phyloP scores from a whole-genome alignment of 2,797 vertebrate genomes.

The Loris lydekkerianus region DNA sequence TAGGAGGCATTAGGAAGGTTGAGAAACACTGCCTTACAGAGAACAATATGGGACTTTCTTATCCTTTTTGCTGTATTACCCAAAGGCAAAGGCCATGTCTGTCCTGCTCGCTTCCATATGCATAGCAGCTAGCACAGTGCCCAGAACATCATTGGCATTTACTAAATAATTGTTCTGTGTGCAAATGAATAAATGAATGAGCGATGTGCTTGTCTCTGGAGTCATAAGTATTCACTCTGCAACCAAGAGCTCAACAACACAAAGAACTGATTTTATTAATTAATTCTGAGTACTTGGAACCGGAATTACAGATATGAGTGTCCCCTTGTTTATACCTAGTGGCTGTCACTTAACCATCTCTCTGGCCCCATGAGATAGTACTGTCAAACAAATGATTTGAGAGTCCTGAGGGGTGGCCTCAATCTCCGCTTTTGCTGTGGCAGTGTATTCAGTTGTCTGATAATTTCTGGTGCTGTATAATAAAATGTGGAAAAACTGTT shows the following conservation, averaged over 20 bases:
- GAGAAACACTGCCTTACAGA: not conserved
- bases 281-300: conserved; percentile 41
- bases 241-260: conserved; percentile 55
- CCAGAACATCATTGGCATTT: conserved; percentile 32
- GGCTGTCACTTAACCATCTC: conserved; percentile 13
- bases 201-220: not conserved
- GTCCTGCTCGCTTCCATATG: not conserved
- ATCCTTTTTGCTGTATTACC: not conserved
- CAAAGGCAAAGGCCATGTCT: not conserved
- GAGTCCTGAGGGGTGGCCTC: not conserved
- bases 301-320: not conserved
- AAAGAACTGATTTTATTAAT: conserved; percentile 49
- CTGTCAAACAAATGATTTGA: conserved; percentile 61
- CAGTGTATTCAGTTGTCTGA: conserved; percentile 15
- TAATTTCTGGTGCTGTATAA: conserved; percentile 19
- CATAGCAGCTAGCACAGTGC: not conserved
- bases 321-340: not conserved
- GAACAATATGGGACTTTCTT: not conserved
- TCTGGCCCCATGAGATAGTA: conserved; percentile 15
- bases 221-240: conserved; percentile 69
- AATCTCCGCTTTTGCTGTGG: conserved; percentile 31
- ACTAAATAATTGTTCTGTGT: conserved; percentile 46
- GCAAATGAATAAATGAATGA: conserved; percentile 58
- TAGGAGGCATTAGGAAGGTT: too few relatives aligned
- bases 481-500: conserved; percentile 68